Conservation (phyloP, 1,140 invertebrate genomes). For the Philotrypesis tridentata region DNA sequence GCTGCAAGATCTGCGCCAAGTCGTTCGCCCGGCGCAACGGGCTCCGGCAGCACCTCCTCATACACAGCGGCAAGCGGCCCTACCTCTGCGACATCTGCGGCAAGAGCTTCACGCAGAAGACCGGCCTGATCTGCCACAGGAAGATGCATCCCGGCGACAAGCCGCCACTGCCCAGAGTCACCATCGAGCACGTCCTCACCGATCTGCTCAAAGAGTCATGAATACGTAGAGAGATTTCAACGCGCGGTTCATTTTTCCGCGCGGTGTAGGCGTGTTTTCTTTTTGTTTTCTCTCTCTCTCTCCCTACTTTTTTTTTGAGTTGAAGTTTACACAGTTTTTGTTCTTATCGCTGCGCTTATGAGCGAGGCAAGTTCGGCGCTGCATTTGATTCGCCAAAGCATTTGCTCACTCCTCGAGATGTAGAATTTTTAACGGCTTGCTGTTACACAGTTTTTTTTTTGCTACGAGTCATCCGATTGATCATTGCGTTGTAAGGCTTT, state of each 20-base stretch:
- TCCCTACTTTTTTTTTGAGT: neutral
- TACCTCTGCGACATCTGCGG: constrained; percentile 89
- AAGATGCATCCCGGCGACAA: constrained; percentile 76
- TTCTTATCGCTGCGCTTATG: no score
- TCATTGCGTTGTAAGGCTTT: no score
- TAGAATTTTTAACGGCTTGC: no score
- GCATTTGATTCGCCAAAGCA: no score
- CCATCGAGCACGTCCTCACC: constrained; percentile 69
- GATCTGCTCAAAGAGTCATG: constrained; percentile 44
- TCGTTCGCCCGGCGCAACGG: constrained; percentile 71
- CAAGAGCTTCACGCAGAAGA: constrained; percentile 81
- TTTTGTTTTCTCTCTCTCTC: no score
- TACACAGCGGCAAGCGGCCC: constrained; percentile 88
- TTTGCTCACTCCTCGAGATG: no score
- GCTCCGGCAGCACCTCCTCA: constrained; percentile 80
- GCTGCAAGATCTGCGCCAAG: constrained; percentile 78
- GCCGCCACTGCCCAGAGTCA: constrained; percentile 67
- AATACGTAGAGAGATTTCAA: neutral
- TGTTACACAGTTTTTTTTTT: no score
- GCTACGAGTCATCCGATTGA: no score
- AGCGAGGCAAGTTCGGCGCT: no score
- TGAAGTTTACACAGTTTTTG: neutral
- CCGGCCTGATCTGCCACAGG: constrained; percentile 79
- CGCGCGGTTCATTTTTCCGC: neutral
- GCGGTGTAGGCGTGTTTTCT: neutral